phyloP scores from a whole-genome alignment of 2,113 vertebrate species.

The Sisor rabdophorus region DNA sequence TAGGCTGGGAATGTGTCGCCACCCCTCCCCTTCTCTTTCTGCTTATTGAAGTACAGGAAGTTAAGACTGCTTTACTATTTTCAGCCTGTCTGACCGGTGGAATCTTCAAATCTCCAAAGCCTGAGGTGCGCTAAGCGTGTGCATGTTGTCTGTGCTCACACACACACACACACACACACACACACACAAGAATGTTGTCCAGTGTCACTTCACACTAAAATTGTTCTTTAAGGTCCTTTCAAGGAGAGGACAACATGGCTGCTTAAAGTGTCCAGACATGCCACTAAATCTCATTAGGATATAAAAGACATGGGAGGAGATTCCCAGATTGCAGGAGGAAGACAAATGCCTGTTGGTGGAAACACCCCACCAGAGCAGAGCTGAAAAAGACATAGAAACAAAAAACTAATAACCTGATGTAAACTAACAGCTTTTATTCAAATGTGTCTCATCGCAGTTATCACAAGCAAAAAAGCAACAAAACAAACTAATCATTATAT shows the following conservation, averaged over 20 bases:
- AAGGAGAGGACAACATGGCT: not conserved
- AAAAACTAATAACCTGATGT: too few species aligned
- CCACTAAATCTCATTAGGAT: constrained; percentile 60
- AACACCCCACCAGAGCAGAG: not conserved
- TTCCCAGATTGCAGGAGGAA: not conserved
- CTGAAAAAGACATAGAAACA: too few species aligned
- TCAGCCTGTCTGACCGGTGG: constrained; percentile 11
- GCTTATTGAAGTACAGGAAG: constrained; percentile 16
- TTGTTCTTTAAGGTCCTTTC: not conserved
- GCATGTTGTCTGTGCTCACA: not conserved
- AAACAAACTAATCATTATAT: too few species aligned
- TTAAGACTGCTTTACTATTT: constrained; percentile 35
- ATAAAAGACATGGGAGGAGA: constrained; percentile 14
- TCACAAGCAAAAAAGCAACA: too few species aligned
- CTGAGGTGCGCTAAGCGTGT: constrained; percentile 1
- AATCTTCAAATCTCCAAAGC: constrained; percentile 22
- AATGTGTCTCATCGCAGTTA: too few species aligned
- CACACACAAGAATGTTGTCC: not conserved
- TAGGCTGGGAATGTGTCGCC: constrained; percentile 11
- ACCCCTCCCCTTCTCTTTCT: constrained; percentile 10
- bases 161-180: constrained; percentile 1
- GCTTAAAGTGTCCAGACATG: not conserved
- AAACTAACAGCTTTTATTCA: too few species aligned
- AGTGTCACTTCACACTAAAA: not conserved
- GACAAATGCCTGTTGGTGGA: constrained; percentile 5